Evolutionary conservation across 2,113 vertebrate species (phyloP).

Genomic region (Semnornis frantzii): DNA sequence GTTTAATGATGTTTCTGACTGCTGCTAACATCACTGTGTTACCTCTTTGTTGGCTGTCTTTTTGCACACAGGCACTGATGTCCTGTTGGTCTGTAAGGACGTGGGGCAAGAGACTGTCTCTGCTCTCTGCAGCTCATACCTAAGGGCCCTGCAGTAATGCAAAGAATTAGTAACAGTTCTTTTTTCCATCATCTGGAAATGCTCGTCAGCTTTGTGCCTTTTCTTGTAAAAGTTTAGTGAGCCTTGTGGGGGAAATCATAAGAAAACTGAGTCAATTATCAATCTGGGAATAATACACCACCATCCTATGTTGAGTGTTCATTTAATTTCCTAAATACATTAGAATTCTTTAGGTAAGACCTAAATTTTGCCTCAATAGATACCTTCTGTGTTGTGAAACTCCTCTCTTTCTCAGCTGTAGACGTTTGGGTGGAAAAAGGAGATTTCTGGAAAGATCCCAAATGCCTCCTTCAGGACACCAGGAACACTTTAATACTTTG

Average conservation of each 20-base stretch:
- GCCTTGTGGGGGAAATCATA: not conserved
- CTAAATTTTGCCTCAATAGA: not conserved
- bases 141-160: not conserved
- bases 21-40: not conserved
- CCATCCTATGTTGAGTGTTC: not conserved
- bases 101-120: not conserved
- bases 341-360: not conserved
- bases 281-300: not conserved
- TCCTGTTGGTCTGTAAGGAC: not conserved
- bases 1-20: not conserved
- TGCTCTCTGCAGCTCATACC: fast-evolving
- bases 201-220: not conserved
- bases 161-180: not conserved
- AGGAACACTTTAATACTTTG: not conserved
- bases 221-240: not conserved
- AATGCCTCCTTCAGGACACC: not conserved
- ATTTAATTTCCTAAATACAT: not conserved
- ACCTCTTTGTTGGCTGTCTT: not conserved
- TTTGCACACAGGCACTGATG: not conserved
- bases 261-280: not conserved
- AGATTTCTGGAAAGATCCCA: not conserved
- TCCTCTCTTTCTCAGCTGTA: not conserved
- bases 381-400: not conserved
- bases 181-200: not conserved
- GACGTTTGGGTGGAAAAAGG: not conserved